Evolutionary conservation across 2,113 vertebrate species (phyloP).

Genomic region (Epinephelus moara): DNA sequence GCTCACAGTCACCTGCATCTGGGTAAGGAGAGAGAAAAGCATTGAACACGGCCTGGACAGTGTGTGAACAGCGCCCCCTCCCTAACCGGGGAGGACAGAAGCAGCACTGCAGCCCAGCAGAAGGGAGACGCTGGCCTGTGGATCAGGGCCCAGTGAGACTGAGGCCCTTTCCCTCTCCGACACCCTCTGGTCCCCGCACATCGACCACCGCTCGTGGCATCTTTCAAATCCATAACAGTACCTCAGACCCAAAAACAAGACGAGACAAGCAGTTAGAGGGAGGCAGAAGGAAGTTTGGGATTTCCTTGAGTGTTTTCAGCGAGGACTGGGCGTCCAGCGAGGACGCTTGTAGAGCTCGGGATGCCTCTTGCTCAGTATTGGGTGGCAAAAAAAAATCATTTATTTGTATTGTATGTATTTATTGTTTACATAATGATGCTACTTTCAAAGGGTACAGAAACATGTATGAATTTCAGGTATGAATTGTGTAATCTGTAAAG

Average conservation of each 20-base stretch:
- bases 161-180: conserved; percentile 18
- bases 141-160: conserved; percentile 45
- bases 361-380: conserved; percentile 48
- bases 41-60: conserved; percentile 28
- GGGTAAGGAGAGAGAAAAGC: conserved; percentile 46
- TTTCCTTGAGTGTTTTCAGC: conserved; percentile 50
- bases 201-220: conserved; percentile 38
- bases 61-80: conserved; percentile 23
- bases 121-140: conserved; percentile 34
- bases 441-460: conserved; percentile 85
- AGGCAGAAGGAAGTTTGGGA: conserved; percentile 42
- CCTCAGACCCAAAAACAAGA: conserved; percentile 62
- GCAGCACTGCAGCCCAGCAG: conserved; percentile 32
- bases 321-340: conserved; percentile 18
- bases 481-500: conserved; percentile 62
- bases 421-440: conserved; percentile 86
- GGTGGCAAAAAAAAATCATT: conserved; percentile 53
- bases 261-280: conserved; percentile 28
- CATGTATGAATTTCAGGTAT: conserved; percentile 77
- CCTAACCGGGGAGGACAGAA: conserved; percentile 7
- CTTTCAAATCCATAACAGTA: conserved; percentile 53
- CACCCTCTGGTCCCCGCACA: conserved; percentile 39
- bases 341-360: conserved; percentile 13
- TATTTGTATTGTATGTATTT: conserved; percentile 68
- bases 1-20: conserved; percentile 39